phyloP scores from a whole-genome alignment of 2,888 invertebrate species.

The Mystacides longicornis region DNA sequence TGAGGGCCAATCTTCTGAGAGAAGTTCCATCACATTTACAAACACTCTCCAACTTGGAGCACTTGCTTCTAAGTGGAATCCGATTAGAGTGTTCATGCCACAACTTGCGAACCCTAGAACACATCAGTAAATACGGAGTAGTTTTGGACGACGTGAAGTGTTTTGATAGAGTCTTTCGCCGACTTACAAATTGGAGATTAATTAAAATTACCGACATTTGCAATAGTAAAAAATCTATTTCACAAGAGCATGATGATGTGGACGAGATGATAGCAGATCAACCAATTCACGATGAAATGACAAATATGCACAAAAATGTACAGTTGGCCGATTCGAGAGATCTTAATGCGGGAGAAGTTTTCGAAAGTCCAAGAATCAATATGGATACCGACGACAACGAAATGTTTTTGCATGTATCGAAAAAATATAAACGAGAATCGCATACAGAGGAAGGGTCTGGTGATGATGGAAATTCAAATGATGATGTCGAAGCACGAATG shows the following conservation, averaged over 20 bases:
- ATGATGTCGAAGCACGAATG: slow-evolving; percentile 21
- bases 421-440: slow-evolving; percentile 9
- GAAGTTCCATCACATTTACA: slow-evolving; percentile 53
- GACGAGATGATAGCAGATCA: slow-evolving; percentile 61
- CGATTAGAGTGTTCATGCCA: slow-evolving; percentile 64
- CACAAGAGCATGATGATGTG: slow-evolving; percentile 31
- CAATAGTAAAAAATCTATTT: slow-evolving; percentile 23
- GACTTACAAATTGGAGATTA: slow-evolving; percentile 51
- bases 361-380: slow-evolving; percentile 35
- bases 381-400: slow-evolving; percentile 36
- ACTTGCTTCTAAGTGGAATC: slow-evolving; percentile 60
- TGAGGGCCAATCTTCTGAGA: slow-evolving; percentile 54
- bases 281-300: slow-evolving; percentile 42
- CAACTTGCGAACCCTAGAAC: slow-evolving; percentile 56
- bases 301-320: too few relatives aligned
- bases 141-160: slow-evolving; percentile 52
- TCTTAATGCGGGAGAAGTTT: slow-evolving; percentile 38
- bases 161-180: slow-evolving; percentile 44
- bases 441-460: slow-evolving; percentile 41
- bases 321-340: slow-evolving; percentile 36
- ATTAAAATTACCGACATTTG: slow-evolving; percentile 51
- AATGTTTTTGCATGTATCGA: slow-evolving; percentile 32
- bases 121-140: slow-evolving; percentile 47
- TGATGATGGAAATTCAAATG: slow-evolving; percentile 27
- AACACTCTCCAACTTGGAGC: slow-evolving; percentile 49